A percentile compares a stretch with the other conserved stretches of the same genome.
Evolutionary conservation across 2,888 invertebrate genomes (phyloP).

Genomic region (Sipha maydis): DNA sequence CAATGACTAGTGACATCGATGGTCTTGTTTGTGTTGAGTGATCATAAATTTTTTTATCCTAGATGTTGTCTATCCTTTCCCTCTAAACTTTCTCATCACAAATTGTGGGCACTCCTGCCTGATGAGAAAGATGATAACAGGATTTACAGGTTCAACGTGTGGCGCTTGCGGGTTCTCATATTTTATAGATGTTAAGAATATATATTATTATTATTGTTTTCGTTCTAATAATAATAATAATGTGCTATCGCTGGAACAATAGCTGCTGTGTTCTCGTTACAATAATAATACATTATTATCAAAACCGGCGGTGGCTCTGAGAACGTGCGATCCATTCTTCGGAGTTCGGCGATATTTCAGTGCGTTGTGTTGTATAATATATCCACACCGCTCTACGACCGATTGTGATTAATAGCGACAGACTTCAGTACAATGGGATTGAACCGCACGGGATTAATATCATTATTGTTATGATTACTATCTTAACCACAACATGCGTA

Average conservation of each 20-base stretch:
- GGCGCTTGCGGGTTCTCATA: neutral
- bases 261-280: neutral
- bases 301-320: neutral
- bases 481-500: neutral
- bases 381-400: neutral
- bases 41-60: too few relatives aligned
- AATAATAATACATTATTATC: conserved; percentile 28
- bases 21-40: too few relatives aligned
- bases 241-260: neutral
- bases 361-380: neutral
- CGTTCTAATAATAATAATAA: neutral
- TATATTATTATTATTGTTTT: neutral
- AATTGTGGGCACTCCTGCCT: too few relatives aligned
- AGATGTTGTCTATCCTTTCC: too few relatives aligned
- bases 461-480: neutral
- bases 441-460: neutral
- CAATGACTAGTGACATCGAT: too few relatives aligned
- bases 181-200: neutral
- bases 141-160: neutral
- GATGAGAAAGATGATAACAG: too few relatives aligned
- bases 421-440: conserved; percentile 11
- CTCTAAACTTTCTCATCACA: too few relatives aligned
- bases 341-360: neutral
- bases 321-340: conserved; percentile 22
- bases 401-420: conserved; percentile 33